Conservation (phyloP, 2,113 vertebrate species). For the Pseudopodoces humilis region DNA sequence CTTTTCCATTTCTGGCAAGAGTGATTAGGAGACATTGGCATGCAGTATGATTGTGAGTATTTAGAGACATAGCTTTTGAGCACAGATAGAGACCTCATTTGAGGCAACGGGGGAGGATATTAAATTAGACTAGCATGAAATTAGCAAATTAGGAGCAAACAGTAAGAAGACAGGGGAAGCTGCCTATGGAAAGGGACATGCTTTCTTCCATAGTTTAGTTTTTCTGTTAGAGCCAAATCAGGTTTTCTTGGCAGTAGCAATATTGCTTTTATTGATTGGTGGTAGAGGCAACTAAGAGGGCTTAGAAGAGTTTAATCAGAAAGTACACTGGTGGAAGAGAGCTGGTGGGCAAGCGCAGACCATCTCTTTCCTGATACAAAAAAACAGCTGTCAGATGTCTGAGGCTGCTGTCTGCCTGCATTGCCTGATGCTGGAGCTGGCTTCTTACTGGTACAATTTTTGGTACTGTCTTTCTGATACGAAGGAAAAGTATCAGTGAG, state of each 20-base stretch:
- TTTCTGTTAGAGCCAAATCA: neutral
- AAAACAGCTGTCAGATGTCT: neutral
- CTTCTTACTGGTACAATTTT: neutral
- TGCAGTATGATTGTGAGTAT: neutral
- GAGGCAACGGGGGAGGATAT: neutral
- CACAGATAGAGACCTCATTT: neutral
- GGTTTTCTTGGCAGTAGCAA: neutral
- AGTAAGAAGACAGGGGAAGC: neutral
- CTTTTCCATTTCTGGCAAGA: neutral
- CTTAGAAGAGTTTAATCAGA: neutral
- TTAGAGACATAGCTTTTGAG: neutral
- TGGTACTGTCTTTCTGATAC: neutral
- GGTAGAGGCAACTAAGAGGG: neutral
- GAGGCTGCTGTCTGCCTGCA: neutral
- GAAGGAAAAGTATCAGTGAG: neutral
- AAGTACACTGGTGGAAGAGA: neutral
- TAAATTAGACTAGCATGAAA: constrained; percentile 39
- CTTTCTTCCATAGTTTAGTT: neutral
- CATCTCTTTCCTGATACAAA: neutral
- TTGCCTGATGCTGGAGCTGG: neutral
- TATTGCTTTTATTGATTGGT: neutral
- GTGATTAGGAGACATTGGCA: neutral
- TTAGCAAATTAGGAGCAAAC: neutral
- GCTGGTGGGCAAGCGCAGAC: neutral
- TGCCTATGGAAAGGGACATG: neutral